phyloP scores from a whole-genome alignment of 1,140 invertebrate species.

The Drosophila lacertosa region DNA sequence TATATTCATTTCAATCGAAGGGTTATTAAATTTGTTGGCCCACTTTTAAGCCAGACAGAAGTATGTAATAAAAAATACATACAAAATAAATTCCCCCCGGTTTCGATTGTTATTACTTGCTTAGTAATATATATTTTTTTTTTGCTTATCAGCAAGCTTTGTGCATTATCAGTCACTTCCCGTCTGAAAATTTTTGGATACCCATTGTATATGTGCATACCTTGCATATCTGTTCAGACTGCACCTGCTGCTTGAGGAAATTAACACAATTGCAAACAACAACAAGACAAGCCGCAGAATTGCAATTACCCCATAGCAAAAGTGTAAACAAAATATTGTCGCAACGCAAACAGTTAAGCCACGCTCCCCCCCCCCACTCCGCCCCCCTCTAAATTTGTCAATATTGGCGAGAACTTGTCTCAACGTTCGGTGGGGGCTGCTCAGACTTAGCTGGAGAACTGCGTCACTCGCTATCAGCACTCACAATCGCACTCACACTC shows the following conservation, averaged over 20 bases:
- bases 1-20: constrained; percentile 37
- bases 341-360: constrained; percentile 31
- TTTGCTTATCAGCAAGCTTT: no score
- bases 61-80: background rate
- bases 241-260: constrained; percentile 16
- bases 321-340: constrained; percentile 49
- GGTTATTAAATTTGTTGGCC: background rate
- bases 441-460: background rate
- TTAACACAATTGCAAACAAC: constrained; percentile 30
- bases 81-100: no score
- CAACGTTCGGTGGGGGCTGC: background rate
- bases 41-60: background rate
- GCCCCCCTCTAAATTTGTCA: no score
- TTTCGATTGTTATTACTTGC: no score
- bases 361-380: no score
- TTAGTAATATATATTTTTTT: no score
- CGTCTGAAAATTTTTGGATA: no score
- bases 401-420: no score
- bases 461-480: constrained; percentile 13
- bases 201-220: no score
- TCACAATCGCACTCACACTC: constrained; percentile 17
- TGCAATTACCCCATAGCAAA: constrained; percentile 33
- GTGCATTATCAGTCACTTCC: no score
- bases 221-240: background rate
- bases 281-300: constrained; percentile 31